Evolutionary conservation across 1,140 invertebrate species (phyloP), one percentile per base, ranked within the genome.

Genomic region (Globodera ellingtonae): DNA sequence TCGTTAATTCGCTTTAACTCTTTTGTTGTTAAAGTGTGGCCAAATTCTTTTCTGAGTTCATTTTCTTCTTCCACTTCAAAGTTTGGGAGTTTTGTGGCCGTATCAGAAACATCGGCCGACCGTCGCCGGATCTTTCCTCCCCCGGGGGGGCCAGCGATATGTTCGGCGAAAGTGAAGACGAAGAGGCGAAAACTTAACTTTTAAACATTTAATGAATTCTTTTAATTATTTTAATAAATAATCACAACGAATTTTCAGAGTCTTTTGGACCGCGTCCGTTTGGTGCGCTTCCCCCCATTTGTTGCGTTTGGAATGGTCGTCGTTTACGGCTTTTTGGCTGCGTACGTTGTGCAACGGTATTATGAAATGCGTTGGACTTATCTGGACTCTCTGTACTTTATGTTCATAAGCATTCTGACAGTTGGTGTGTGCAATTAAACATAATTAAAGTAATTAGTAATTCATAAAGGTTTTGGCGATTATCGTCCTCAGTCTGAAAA

Each of bases 321-420:
- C 62, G 67, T 85, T 59, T 89, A 89, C 74, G 87, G 87, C 7
- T 82, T 89, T 24, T 72, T 89, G 48, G 87, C 79, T n/a, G 87
- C 87, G 13, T 87, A 46, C 35, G 69, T 87, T 15, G 83, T 88
- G 75, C 76, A 87, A 47, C 74, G 66, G 44, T 62, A 50, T 56
- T 75, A 75, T 24, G 84, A 89, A 50, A 80, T 86, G 50, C 74
- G 83, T 52, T 89, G 87, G 87, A 82, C 82, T n/a, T 89, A 89
- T 80, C 73, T 85, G 5, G 87, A 89, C 67, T 75, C 85, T 2
- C 70, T 89, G 18, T 89, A 89, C 74, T 89, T 88, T 35, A 89
- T 86, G 46, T 89, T 89, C 76, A 89, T 89, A 48, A 81, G 79
- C 72, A 89, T 89, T 81, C 75, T 89, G 44, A 89, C 87, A 21